Evolutionary conservation across 2,888 invertebrate species (phyloP).

Genomic region (Ichneumoninae sp.): DNA sequence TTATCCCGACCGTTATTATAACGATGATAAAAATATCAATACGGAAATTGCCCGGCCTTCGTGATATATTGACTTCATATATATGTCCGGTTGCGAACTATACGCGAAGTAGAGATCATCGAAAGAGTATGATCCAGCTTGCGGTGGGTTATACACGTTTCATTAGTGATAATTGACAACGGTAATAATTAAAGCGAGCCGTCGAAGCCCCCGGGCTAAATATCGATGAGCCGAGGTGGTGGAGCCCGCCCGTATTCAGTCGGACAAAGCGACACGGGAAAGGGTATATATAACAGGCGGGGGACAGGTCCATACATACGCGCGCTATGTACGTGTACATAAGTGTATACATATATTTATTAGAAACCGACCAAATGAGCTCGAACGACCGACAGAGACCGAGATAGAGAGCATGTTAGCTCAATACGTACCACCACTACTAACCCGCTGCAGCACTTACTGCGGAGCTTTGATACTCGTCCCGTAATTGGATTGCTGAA

Average conservation of each 20-base stretch:
- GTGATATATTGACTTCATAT: not conserved
- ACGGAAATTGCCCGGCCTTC: not conserved
- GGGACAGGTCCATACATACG: not conserved
- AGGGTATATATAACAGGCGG: constrained; percentile 39
- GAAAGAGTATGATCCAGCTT: constrained; percentile 61
- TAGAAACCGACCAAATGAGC: constrained; percentile 1
- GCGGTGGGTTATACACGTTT: constrained; percentile 52
- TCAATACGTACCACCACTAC: constrained; percentile 35
- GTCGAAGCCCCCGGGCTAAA: constrained; percentile 62
- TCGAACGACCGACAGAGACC: constrained; percentile 9
- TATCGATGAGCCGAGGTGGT: constrained; percentile 62
- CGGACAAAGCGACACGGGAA: constrained; percentile 61
- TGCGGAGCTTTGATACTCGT: not conserved
- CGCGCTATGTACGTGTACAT: not conserved
- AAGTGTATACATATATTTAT: not conserved
- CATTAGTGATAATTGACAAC: constrained; percentile 67
- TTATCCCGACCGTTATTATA: not conserved
- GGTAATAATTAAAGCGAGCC: constrained; percentile 67
- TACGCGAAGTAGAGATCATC: constrained; percentile 34
- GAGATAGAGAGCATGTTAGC: constrained; percentile 25
- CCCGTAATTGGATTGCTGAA: not conserved
- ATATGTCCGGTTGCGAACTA: not conserved
- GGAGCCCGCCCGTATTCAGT: constrained; percentile 57
- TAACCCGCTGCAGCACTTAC: not conserved
- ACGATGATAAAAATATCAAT: not conserved